Conservation (phyloP, 2,113 vertebrate species). For the Fukomys damarensis region DNA sequence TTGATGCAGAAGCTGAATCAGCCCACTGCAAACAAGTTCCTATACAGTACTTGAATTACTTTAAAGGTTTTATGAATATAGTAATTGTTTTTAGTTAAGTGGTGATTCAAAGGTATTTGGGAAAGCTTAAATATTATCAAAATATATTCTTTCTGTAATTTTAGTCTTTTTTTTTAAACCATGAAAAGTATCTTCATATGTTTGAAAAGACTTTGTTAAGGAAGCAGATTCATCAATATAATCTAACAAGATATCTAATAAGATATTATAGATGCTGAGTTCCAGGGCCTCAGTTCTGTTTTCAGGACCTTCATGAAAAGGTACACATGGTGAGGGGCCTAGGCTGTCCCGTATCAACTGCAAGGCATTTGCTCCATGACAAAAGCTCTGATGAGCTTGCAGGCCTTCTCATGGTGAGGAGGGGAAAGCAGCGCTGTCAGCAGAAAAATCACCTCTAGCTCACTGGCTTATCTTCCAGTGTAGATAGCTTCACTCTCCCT, state of each 20-base stretch:
- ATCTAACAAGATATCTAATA: background rate
- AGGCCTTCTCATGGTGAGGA: background rate
- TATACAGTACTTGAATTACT: background rate
- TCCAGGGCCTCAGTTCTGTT: background rate
- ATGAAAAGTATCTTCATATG: background rate
- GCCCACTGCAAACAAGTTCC: background rate
- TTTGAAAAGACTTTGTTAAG: slow-evolving; percentile 5
- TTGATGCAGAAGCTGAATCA: background rate
- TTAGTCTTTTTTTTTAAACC: background rate
- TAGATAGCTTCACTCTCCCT: background rate
- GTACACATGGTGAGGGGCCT: background rate
- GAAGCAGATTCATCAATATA: background rate
- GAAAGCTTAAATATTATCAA: slow-evolving; percentile 22
- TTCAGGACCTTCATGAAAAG: background rate
- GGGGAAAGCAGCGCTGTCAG: background rate
- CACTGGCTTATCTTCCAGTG: background rate
- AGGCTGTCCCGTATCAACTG: background rate
- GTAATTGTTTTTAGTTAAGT: background rate
- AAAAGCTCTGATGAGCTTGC: background rate
- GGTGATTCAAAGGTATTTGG: background rate
- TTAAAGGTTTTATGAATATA: background rate
- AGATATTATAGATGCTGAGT: background rate
- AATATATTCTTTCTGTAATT: background rate
- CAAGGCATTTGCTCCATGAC: background rate
- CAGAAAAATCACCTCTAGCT: background rate